Evolutionary conservation across 2,888 invertebrate genomes (phyloP).

Genomic region (Hofmannophila pseudospretella): DNA sequence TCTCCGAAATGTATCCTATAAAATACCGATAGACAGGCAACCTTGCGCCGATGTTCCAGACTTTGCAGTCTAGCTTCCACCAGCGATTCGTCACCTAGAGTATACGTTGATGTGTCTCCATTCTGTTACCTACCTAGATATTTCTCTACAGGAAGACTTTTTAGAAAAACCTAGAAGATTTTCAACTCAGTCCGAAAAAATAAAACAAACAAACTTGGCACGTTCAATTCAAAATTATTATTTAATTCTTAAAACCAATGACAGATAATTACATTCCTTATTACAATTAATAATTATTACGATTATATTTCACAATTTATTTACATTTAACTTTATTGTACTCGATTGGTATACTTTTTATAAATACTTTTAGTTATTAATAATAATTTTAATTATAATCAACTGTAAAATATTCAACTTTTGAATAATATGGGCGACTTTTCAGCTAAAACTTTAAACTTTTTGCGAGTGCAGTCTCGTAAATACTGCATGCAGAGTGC

Average conservation of each 20-base stretch:
- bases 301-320: constrained; percentile 62
- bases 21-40: too few species aligned
- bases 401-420: constrained; percentile 9
- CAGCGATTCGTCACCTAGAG: too few species aligned
- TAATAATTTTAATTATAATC: constrained; percentile 2
- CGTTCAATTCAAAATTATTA: constrained; percentile 72
- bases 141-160: too few species aligned
- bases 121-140: too few species aligned
- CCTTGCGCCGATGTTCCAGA: too few species aligned
- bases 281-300: constrained; percentile 28
- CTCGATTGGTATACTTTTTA: constrained; percentile 67
- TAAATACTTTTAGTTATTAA: neutral
- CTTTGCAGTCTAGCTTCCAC: too few species aligned
- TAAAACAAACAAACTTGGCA: constrained; percentile 68
- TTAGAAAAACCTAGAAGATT: neutral
- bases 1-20: too few species aligned
- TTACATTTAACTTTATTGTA: constrained; percentile 71
- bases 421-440: constrained; percentile 7
- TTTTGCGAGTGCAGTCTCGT: too few species aligned
- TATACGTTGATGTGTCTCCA: too few species aligned
- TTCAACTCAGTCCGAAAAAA: constrained; percentile 14
- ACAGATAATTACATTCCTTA: constrained; percentile 35
- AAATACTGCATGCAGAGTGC: neutral
- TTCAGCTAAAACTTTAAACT: constrained; percentile 5
- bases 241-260: constrained; percentile 64